Percentiles rank a stretch among this genome's conserved stretches.
Evolutionary conservation across 2,797 vertebrate species (phyloP).

Genomic region (Eurystomus glaucurus): DNA sequence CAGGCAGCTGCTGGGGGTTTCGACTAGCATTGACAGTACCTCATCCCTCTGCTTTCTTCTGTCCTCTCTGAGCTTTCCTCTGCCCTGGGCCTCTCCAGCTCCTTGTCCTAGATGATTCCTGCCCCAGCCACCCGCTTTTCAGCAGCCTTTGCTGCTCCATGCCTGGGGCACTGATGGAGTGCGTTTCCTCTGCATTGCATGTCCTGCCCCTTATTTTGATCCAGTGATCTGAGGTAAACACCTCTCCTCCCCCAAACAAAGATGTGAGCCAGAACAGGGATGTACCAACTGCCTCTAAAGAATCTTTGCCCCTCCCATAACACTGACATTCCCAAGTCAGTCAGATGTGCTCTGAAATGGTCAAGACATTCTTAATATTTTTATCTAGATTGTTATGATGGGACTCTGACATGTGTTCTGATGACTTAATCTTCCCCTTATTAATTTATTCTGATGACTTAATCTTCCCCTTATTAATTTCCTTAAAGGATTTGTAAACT

Average conservation of each 20-base stretch:
- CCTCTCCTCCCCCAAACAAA: fast-evolving
- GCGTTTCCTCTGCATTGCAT: fast-evolving
- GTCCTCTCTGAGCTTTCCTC: neutral
- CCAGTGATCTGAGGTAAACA: neutral
- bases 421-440: neutral
- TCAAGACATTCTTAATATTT: fast-evolving
- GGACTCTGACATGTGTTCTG: neutral
- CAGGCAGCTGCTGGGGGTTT: neutral
- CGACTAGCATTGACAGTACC: fast-evolving
- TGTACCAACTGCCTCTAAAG: fast-evolving
- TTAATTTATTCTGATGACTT: neutral
- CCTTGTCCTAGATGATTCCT: neutral
- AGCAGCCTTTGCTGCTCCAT: neutral
- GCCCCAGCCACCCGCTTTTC: neutral
- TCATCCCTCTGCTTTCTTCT: neutral
- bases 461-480: neutral
- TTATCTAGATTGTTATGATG: no score
- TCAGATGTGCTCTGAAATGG: neutral
- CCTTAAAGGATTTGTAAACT: neutral
- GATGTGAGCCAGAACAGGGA: neutral
- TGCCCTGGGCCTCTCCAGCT: neutral
- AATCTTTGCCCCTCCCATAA: neutral
- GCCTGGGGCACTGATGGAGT: neutral
- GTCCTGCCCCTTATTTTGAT: neutral
- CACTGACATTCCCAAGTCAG: neutral